Conservation (phyloP, 2,888 invertebrate species). For the Chymomyza caudatula region DNA sequence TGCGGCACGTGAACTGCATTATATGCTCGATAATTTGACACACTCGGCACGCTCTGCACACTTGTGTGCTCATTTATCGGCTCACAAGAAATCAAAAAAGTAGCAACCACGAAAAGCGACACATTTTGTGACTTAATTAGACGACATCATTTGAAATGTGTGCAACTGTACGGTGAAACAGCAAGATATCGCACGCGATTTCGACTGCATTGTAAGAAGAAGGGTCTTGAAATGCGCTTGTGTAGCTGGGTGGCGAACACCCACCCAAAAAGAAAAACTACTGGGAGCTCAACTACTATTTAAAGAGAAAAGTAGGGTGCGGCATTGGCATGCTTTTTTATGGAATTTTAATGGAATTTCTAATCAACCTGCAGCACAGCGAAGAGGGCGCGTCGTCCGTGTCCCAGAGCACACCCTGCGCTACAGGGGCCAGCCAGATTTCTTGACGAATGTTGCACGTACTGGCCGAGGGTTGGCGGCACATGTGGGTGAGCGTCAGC, state of each 20-base stretch:
- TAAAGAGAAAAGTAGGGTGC: conserved; percentile 38
- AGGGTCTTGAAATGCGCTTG: not conserved
- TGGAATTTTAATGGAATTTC: conserved; percentile 71
- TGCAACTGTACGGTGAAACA: conserved; percentile 6
- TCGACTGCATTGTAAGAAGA: conserved; percentile 11
- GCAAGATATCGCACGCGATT: conserved; percentile 37
- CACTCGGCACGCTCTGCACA: conserved; percentile 35
- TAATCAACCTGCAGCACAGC: conserved; percentile 63
- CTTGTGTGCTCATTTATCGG: conserved; percentile 49
- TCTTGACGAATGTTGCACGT: conserved; percentile 58
- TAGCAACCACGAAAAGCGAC: conserved; percentile 45
- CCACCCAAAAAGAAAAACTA: conserved; percentile 24
- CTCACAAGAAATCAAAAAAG: not conserved
- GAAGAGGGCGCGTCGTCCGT: conserved; percentile 42
- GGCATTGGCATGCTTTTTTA: conserved; percentile 41
- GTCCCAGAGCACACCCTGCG: conserved; percentile 17
- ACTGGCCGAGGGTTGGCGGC: conserved; percentile 21
- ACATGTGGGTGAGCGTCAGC: conserved; percentile 22
- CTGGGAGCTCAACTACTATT: conserved; percentile 3
- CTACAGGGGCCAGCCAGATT: conserved; percentile 47
- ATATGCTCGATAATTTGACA: conserved; percentile 62
- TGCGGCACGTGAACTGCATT: conserved; percentile 66
- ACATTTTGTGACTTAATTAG: conserved; percentile 69
- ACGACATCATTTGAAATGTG: conserved; percentile 32
- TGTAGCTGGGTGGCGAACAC: conserved; percentile 10